These are phyloP conservation scores for Ischnura elegans DNA, from an alignment of 2,888 invertebrate genomes.

Conservation along the genomic window DNA sequence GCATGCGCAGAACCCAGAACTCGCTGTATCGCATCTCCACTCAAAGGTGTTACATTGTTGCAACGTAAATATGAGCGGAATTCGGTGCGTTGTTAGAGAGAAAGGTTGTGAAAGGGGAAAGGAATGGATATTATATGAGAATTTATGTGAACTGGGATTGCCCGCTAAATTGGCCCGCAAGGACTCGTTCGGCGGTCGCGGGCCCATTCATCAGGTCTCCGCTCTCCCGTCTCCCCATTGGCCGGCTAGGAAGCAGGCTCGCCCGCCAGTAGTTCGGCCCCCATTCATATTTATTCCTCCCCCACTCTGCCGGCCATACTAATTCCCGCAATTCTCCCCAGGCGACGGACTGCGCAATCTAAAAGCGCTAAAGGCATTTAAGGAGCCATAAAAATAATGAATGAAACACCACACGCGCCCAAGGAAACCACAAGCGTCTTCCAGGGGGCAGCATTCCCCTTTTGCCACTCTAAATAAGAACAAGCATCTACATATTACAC, in stretches of 20 bases:
- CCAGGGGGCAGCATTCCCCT: neutral
- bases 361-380: slow-evolving; percentile 31
- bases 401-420: neutral
- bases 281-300: neutral
- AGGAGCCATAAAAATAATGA: neutral
- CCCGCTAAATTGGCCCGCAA: slow-evolving; percentile 14
- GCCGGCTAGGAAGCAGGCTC: neutral
- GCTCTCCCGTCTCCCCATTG: neutral
- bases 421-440: neutral
- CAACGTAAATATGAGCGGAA: too few species aligned
- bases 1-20: too few species aligned
- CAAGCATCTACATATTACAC: too few species aligned
- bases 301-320: too few species aligned
- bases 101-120: neutral
- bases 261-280: neutral
- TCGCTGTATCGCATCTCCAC: too few species aligned
- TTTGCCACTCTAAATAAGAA: neutral
- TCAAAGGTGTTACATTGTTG: too few species aligned
- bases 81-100: too few species aligned
- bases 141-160: slow-evolving; percentile 14
- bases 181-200: neutral
- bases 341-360: slow-evolving; percentile 2
- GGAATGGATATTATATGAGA: slow-evolving; percentile 26
- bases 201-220: neutral
- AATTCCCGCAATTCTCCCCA: neutral